A percentile compares a stretch with the other conserved stretches of the same genome.
Conservation (phyloP, 2,113 vertebrate genomes). For the Festucalex cinctus region DNA sequence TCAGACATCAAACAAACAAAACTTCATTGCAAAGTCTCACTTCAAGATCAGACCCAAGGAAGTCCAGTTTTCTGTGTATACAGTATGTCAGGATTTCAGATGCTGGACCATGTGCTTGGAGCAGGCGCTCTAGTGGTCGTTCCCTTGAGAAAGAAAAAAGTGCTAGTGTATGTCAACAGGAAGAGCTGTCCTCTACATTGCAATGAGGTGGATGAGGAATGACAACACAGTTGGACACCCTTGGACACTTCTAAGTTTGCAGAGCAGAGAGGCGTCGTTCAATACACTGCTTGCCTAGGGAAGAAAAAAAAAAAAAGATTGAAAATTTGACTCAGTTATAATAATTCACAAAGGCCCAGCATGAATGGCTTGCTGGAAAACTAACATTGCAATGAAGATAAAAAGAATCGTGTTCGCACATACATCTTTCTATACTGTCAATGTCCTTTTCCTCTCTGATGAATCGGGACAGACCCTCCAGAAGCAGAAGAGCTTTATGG, state of each 20-base stretch:
- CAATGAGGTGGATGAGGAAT: conserved; percentile 23
- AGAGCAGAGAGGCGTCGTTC: conserved; percentile 86
- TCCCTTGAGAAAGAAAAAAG: conserved; percentile 54
- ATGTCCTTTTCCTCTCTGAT: conserved; percentile 81
- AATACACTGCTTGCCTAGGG: conserved; percentile 87
- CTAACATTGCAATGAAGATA: not conserved
- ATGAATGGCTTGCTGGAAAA: not conserved
- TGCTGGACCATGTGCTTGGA: not conserved
- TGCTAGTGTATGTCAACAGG: conserved; percentile 40
- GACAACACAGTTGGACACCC: conserved; percentile 35
- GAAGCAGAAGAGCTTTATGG: conserved; percentile 86
- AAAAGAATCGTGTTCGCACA: not conserved
- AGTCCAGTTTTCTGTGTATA: conserved; percentile 31
- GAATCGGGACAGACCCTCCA: conserved; percentile 86
- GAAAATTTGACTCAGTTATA: not conserved
- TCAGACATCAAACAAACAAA: conserved; percentile 22
- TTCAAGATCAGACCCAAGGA: conserved; percentile 25
- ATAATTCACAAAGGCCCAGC: not conserved
- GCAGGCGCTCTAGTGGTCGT: conserved; percentile 39
- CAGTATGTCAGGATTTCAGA: conserved; percentile 9
- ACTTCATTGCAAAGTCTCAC: conserved; percentile 28
- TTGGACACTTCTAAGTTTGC: conserved; percentile 73
- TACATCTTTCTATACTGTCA: conserved; percentile 85
- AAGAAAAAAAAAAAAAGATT: conserved; percentile 16
- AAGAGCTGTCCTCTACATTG: conserved; percentile 17